Evolutionary conservation across 2,888 invertebrate species (phyloP), one percentile per base, ranked within the genome.

Genomic region (Lasiommata megera): DNA sequence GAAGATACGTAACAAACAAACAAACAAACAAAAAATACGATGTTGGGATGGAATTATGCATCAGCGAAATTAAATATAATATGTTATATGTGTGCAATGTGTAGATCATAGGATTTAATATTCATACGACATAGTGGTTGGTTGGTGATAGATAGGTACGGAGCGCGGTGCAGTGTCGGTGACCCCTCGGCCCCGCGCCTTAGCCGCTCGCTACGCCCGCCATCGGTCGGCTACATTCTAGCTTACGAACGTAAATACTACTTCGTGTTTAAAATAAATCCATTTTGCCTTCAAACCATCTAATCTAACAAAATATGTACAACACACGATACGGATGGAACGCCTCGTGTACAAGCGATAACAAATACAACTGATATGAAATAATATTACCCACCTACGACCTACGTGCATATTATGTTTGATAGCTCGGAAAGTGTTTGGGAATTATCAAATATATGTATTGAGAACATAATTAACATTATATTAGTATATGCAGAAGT

Each of bases 141-240:
- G 73, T 69, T 68, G 65, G 65, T 66, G 65, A 68, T 66, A 69
- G 68, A 62, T 48, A 58, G 69, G 70, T 68, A 73, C 62, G 70
- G 69, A 70, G 71, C 73, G 71, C 54, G 65, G 71, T 65, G 69
- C 67, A 67, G 80, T 84, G 88, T 88, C 88, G 85, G 76, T 87
- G 88, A 88, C 88, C 88, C 79, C 85, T 76, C 82, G 80, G 84
- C 82, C 79, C 80, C 80, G 80, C 76, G 74, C 74, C 56, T 60
- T 55, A 59, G 60, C 60, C 63, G 74, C 74, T 80, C 76, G 74
- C 72, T 70, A 64, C 71, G 70, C 71, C 67, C 69, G 70, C 71
- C 70, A 68, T 65, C 70, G n/a, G 69, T 71, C 71, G 74, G 66
- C 54, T 43, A 48, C 54, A 55, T 58, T 61, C 74, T 61, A 56